Base-by-base conservation (phyloP, 2,888 invertebrate species). In the Dynastes grantii region DNA sequence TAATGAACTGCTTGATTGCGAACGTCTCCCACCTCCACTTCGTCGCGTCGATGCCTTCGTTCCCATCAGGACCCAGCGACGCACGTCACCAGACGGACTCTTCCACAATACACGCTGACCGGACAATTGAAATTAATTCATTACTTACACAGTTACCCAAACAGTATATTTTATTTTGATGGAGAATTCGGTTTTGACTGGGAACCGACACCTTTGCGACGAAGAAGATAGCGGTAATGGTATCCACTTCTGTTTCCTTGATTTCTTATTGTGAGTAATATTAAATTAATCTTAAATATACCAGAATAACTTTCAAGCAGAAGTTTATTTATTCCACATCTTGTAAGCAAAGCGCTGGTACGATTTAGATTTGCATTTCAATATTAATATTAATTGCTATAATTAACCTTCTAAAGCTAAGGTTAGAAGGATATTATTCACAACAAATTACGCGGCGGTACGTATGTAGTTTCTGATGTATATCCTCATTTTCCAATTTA, bases 1-100 rank as follows among this genome's bases (percentile, higher is more conserved):
- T 89, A 89, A 89, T 89, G 89, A 89, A 88, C 88, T 87, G 85
- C 87, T 86, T 88, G 88, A 88, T 88, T 88, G 88, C 86, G 83
- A 84, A 81, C 82, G 81, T 82, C 83, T 79, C 82, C 64, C 81
- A 81, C 83, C 83, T 81, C 80, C 79, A 77, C 79, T 63, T 76
- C 82, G 81, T 81, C 83, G 81, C 81, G 78, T 80, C 32, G 32
- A 64, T 29, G 29, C 64, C 37, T 29, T 64, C 37, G 78, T 73
- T 77, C 65, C 71, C 71, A 22, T 29, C 2, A 32, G 6, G n/a
- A 53, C 45, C 68, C 29, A 55, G 32, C 67, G 45, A 67, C 71
- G 55, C 55, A 71, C 58, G 58, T 58, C 71, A 58, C 71, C 11
- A 55, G 55, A 71, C 55, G 71, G 55, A 37, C 32, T 37, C 37